Percentiles rank a stretch among this genome's conserved stretches.
Conservation (phyloP, 2,797 vertebrate species). For the Mallotus villosus region DNA sequence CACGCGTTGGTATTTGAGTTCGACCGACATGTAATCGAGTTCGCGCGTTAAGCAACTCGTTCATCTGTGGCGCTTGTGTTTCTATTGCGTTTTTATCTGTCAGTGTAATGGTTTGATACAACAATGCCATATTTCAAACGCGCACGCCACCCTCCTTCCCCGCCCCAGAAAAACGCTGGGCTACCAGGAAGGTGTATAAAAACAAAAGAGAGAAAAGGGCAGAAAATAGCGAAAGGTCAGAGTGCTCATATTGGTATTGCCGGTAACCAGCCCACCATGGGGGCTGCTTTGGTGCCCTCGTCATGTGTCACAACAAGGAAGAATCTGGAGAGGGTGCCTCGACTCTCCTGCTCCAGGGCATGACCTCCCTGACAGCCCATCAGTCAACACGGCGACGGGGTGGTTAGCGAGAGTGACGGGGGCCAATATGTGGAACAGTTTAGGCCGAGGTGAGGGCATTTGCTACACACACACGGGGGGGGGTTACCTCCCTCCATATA, state of each 20-base stretch:
- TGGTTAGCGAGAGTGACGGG: constrained; percentile 39
- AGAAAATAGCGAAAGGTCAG: constrained; percentile 43
- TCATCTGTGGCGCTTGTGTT: too few relatives aligned
- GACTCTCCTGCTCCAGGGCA: constrained; percentile 44
- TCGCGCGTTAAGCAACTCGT: too few relatives aligned
- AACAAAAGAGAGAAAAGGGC: background rate
- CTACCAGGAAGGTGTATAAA: background rate
- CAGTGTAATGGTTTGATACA: too few relatives aligned
- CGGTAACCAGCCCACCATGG: constrained; percentile 44
- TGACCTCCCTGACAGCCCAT: constrained; percentile 59
- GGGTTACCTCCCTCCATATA: background rate
- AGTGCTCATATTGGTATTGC: constrained; percentile 36
- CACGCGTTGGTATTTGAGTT: too few relatives aligned
- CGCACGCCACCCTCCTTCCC: too few relatives aligned
- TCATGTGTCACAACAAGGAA: constrained; percentile 61
- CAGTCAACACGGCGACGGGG: constrained; percentile 43
- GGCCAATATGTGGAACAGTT: constrained; percentile 26
- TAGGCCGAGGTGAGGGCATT: constrained; percentile 21
- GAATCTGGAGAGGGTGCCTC: constrained; percentile 29
- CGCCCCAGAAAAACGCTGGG: background rate
- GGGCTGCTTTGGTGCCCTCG: constrained; percentile 40
- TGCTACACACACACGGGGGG: constrained; percentile 1
- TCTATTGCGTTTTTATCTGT: too few relatives aligned
- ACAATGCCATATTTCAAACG: too few relatives aligned
- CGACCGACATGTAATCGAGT: too few relatives aligned